These are phyloP conservation scores for Lottia scabra DNA, from an alignment of 2,888 invertebrate species.

Conservation along the genomic window DNA sequence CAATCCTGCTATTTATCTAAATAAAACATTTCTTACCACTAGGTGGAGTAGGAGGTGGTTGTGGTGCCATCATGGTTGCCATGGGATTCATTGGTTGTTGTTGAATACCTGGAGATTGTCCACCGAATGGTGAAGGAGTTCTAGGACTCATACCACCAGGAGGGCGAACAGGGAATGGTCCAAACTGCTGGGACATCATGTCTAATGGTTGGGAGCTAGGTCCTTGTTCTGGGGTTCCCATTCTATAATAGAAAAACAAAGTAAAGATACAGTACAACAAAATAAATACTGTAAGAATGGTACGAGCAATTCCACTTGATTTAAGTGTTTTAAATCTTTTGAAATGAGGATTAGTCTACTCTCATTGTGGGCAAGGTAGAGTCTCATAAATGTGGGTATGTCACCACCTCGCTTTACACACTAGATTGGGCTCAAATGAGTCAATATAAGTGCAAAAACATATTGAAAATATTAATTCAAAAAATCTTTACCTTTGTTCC, in stretches of 20 bases:
- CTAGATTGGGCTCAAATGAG: too few species aligned
- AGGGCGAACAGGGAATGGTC: conserved; percentile 40
- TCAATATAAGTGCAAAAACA: too few species aligned
- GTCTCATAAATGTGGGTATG: too few species aligned
- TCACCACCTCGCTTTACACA: too few species aligned
- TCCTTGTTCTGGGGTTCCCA: conserved; percentile 25
- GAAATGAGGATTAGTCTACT: too few species aligned
- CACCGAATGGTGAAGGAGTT: conserved; percentile 33
- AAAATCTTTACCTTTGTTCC: neutral
- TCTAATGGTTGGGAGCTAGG: conserved; percentile 24
- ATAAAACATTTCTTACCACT: neutral
- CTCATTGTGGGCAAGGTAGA: too few species aligned
- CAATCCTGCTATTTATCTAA: too few species aligned
- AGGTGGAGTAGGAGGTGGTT: conserved; percentile 77
- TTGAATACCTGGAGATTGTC: conserved; percentile 27
- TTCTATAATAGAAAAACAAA: conserved; percentile 6
- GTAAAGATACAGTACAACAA: neutral
- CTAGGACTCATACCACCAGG: conserved; percentile 42
- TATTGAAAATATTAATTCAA: too few species aligned
- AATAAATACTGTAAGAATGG: too few species aligned
- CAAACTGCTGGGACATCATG: conserved; percentile 38
- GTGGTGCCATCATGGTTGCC: conserved; percentile 32
- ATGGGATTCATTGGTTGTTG: conserved; percentile 22
- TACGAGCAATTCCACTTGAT: neutral
- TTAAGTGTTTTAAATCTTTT: too few species aligned